phyloP scores from a whole-genome alignment of 2,888 invertebrate genomes.

The Dasypolia templi region DNA sequence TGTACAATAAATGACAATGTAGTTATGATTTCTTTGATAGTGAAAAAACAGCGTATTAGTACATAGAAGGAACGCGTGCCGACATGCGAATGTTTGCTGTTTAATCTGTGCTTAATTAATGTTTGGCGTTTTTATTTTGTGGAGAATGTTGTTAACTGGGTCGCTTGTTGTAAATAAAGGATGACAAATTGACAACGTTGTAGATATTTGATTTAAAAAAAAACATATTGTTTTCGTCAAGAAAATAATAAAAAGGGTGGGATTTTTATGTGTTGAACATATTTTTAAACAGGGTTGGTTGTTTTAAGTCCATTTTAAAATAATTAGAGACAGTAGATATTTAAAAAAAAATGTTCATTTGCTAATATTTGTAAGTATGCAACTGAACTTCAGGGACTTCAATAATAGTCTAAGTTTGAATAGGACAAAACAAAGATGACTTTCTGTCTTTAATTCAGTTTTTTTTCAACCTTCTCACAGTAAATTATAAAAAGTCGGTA shows the following conservation, averaged over 20 bases:
- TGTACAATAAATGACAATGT: constrained; percentile 51
- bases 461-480: not conserved
- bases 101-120: constrained; percentile 39
- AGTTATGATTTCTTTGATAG: constrained; percentile 53
- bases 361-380: not conserved
- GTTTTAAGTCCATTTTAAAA: not conserved
- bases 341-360: not conserved
- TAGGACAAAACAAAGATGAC: not conserved
- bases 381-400: not conserved
- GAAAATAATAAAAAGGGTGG: not conserved
- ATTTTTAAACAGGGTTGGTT: not conserved
- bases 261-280: not conserved
- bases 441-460: not conserved
- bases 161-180: constrained; percentile 29
- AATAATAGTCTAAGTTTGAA: not conserved
- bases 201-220: not conserved
- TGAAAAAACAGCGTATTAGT: constrained; percentile 49
- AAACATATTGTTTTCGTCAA: not conserved
- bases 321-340: not conserved
- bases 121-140: constrained; percentile 40
- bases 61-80: constrained; percentile 46
- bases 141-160: constrained; percentile 45
- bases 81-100: constrained; percentile 53
- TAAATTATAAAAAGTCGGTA: not conserved
- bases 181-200: constrained; percentile 1